Base-by-base conservation (phyloP, 2,113 vertebrate genomes). In the Herpetotheres cachinnans region DNA sequence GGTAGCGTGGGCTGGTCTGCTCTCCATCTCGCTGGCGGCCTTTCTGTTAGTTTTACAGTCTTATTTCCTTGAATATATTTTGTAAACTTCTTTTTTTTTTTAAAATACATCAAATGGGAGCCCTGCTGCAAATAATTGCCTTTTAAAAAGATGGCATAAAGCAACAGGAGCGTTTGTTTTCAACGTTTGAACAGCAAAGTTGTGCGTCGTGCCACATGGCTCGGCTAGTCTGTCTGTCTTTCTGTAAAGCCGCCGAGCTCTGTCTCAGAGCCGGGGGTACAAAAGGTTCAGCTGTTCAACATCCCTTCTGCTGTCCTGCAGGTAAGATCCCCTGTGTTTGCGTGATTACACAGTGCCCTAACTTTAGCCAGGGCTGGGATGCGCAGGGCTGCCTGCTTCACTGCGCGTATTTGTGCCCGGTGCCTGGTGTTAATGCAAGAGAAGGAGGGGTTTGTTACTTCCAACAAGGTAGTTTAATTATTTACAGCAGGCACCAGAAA, bases 311-410 rank as follows among this genome's bases (percentile, higher is more conserved):
- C 62, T 14, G n/a, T 20, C 47, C 78, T 7, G 24, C 49, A 30
- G 78, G 78, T 50, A 18, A 58, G 78, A n/a, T 19, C 44, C 42
- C 38, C 20, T 3, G 13, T 3, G 55, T 27, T 30, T 34, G 18
- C 13, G 2, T 13, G 40, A 7, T n/a, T 8, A 26, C 67, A 6
- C 47, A 11, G 30, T 11, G 0, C 55, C n/a, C 62, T 18, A 7
- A 9, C 29, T 13, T 30, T 4, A 40, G 36, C 84, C 49, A 38
- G 70, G 38, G 49, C 49, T n/a, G 91, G 58, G 65, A 5, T 8
- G 42, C 4, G 62, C 47, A 34, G 76, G 38, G 52, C 29, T 46
- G 0, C 56, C 56, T 46, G 78, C 50, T 38, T 44, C 89, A 0
- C 36, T 20, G 8, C 1, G 29, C 42, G 0, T 4, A 1, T 36